Evolutionary conservation across 1,140 invertebrate genomes (phyloP), one percentile per base, ranked within the genome.

Genomic region (Atta colombica): DNA sequence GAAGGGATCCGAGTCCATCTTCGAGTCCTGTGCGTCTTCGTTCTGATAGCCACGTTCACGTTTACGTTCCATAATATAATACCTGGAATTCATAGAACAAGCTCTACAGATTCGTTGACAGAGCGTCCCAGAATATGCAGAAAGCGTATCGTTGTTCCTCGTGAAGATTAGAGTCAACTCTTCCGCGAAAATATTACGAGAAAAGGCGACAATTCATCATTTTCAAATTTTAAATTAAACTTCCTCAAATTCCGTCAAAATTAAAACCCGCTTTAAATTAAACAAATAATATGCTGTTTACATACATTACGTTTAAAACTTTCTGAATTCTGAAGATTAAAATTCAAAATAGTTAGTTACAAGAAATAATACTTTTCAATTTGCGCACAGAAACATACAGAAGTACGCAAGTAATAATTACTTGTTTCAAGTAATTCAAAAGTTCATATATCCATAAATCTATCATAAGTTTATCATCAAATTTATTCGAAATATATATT

Each of bases 1-100:
- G 75, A 89, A 92, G 55, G 88, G 89, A 88, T 90, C 87, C 87
- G 88, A 74, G 68, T 92, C 86, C 90, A 91, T 85, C 85, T 92
- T 86, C 71, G 88, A 87, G 86, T 87, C 80, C 39, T 86, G 87
- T 55, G 74, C 65, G 31, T 85, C 78, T 66, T 89, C 87, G 75
- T 82, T 86, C 3, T 61, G 72, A 68, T 91, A 35, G 5, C 31
- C 6, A 35, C 31, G 75, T 77, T 68, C 80, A 45, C 45, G 82
- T 72, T 84, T 85, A 25, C 66, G 63, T 35, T 89, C 92, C 45
- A 88, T 66, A 18, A 68, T 77, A 31, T 88, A 87, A 77, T 92
- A 91, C 63, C 89, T 92, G 68, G 21, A 81, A 91, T 75, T 82
- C 53, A 49, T 18, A 31, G 55, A 65, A 77, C 14, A 58, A 1